These are phyloP conservation scores for Glossosoma conforme DNA, from an alignment of 1,140 invertebrate genomes.

Conservation along the genomic window DNA sequence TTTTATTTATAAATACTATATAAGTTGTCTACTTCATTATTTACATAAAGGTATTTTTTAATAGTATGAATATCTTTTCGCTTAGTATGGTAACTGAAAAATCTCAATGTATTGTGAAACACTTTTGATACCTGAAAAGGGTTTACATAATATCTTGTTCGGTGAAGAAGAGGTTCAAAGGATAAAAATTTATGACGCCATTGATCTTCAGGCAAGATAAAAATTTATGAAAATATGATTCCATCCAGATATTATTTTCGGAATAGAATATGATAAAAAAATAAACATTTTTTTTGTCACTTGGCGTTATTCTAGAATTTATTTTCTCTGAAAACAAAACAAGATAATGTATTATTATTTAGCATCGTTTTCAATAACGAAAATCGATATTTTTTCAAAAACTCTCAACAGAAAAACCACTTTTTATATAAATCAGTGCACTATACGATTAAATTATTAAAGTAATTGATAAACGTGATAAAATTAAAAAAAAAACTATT, in stretches of 20 bases:
- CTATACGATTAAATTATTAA: no score
- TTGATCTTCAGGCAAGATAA: slow-evolving; percentile 21
- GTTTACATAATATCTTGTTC: slow-evolving; percentile 11
- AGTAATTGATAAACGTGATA: no score
- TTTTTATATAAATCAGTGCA: no score
- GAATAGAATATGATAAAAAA: slow-evolving; percentile 7
- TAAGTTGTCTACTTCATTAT: no score
- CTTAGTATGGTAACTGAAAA: neutral
- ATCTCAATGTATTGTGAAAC: slow-evolving; percentile 10
- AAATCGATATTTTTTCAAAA: no score
- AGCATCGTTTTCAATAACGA: no score
- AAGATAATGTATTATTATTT: no score
- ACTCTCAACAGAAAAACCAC: no score
- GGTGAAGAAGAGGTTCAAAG: slow-evolving; percentile 7
- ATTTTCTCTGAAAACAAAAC: no score
- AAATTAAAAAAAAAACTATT: no score
- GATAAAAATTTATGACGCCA: slow-evolving; percentile 23
- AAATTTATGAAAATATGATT: slow-evolving; percentile 24
- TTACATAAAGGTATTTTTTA: neutral
- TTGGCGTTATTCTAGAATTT: no score
- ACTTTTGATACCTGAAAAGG: slow-evolving; percentile 11
- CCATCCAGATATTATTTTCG: slow-evolving; percentile 6
- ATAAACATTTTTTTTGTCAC: slow-evolving; percentile 11
- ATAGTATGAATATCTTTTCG: neutral
- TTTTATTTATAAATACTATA: no score